Percentiles rank a stretch among this genome's conserved stretches.
Conservation (phyloP, 2,888 invertebrate genomes). For the Tethea ocularis region DNA sequence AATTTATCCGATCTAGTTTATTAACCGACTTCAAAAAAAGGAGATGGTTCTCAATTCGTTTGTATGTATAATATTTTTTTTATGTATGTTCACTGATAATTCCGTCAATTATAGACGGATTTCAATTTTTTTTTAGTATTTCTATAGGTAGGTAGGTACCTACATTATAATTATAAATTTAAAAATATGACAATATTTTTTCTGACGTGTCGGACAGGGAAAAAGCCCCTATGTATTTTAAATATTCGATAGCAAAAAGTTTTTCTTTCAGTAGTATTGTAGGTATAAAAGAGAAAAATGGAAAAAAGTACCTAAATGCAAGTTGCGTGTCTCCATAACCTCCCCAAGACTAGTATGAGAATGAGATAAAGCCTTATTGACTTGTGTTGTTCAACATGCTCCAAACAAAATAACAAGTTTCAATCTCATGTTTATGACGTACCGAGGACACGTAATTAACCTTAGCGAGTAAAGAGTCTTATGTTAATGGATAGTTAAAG, state of each 20-base stretch:
- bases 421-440: neutral
- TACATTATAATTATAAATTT: neutral
- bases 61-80: too few relatives aligned
- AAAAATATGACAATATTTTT: neutral
- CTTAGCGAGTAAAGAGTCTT: too few relatives aligned
- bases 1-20: too few relatives aligned
- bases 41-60: too few relatives aligned
- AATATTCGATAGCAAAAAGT: slow-evolving; percentile 1
- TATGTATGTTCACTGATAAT: too few relatives aligned
- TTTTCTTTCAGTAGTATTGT: slow-evolving; percentile 8
- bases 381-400: slow-evolving; percentile 14
- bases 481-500: slow-evolving; percentile 19
- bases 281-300: slow-evolving; percentile 5
- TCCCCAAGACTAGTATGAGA: neutral
- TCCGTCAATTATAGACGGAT: too few relatives aligned
- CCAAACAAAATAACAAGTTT: slow-evolving; percentile 29
- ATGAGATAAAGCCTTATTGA: slow-evolving; percentile 3
- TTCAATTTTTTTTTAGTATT: too few relatives aligned
- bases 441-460: neutral
- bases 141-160: too few relatives aligned
- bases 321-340: slow-evolving; percentile 5
- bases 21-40: too few relatives aligned
- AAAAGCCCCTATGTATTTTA: neutral
- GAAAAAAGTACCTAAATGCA: slow-evolving; percentile 10
- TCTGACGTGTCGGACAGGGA: neutral